phyloP scores from a whole-genome alignment of 2,888 invertebrate species.

The Notodonta dromedarius region DNA sequence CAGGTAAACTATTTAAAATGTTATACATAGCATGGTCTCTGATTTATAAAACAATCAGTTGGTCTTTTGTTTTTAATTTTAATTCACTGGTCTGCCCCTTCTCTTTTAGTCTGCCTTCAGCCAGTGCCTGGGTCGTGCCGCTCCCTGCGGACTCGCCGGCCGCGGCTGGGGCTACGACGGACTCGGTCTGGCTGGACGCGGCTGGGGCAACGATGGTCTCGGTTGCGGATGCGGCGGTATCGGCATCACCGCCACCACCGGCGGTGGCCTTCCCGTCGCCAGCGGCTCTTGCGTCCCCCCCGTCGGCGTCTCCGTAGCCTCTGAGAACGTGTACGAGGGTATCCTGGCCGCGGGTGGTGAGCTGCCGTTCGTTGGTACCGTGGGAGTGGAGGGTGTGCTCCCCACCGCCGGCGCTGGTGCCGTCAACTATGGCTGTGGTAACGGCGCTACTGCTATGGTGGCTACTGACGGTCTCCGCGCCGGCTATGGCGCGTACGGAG shows the following conservation, averaged over 20 bases:
- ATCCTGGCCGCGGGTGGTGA: conserved; percentile 14
- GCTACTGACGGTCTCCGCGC: conserved; percentile 17
- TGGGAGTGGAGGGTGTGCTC: conserved; percentile 47
- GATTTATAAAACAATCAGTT: not conserved
- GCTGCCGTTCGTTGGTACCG: conserved; percentile 42
- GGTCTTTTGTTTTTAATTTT: not conserved
- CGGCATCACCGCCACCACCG: conserved; percentile 18
- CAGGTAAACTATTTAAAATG: not conserved
- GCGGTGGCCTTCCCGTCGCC: conserved; percentile 35
- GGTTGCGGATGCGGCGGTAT: conserved; percentile 4
- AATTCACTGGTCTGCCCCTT: not conserved
- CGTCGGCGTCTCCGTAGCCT: conserved; percentile 15
- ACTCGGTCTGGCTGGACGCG: conserved; percentile 5
- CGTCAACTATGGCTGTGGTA: conserved; percentile 49
- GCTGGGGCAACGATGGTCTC: conserved; percentile 5
- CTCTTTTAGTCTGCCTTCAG: not conserved
- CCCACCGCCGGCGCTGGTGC: conserved; percentile 48
- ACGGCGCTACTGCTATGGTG: conserved; percentile 43
- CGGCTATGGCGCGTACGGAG: not conserved
- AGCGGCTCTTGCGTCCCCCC: conserved; percentile 19
- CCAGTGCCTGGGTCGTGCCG: conserved; percentile 7
- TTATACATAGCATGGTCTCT: not conserved
- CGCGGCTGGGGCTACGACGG: not conserved
- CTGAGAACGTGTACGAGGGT: conserved; percentile 18
- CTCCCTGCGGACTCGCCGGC: conserved; percentile 3